These are phyloP conservation scores for Sarcophaga caerulescens DNA, from an alignment of 2,888 invertebrate species.

Conservation along the genomic window DNA sequence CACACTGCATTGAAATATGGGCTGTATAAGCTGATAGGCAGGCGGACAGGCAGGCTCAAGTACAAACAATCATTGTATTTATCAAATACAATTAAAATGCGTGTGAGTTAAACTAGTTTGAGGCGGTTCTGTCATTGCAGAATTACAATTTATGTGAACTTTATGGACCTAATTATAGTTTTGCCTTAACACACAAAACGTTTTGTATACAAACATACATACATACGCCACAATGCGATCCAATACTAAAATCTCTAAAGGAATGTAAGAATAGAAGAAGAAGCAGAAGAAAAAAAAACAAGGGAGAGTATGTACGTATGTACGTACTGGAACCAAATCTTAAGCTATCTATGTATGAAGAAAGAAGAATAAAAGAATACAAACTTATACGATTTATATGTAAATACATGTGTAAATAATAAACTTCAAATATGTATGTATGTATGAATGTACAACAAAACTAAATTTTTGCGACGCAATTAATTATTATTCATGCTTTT, in stretches of 20 bases:
- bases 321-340: not conserved
- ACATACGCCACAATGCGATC: constrained; percentile 7
- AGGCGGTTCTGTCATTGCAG: constrained; percentile 53
- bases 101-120: constrained; percentile 45
- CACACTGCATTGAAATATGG: not conserved
- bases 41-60: not conserved
- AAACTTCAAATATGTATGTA: not conserved
- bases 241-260: constrained; percentile 34
- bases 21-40: not conserved
- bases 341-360: too few relatives aligned
- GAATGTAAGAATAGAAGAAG: constrained; percentile 54
- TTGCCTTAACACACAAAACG: constrained; percentile 68
- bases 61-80: not conserved
- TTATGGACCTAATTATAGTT: constrained; percentile 69
- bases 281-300: constrained; percentile 17
- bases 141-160: constrained; percentile 65
- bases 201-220: constrained; percentile 22
- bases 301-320: not conserved
- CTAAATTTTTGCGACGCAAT: constrained; percentile 63
- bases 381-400: too few relatives aligned
- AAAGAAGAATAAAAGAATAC: too few relatives aligned
- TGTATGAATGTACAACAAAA: constrained; percentile 15
- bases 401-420: not conserved
- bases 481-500: constrained; percentile 55
- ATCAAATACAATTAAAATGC: constrained; percentile 55